Evolutionary conservation across 2,113 vertebrate genomes (phyloP), one percentile per base, ranked within the genome.

Genomic region (Taxidea taxus): DNA sequence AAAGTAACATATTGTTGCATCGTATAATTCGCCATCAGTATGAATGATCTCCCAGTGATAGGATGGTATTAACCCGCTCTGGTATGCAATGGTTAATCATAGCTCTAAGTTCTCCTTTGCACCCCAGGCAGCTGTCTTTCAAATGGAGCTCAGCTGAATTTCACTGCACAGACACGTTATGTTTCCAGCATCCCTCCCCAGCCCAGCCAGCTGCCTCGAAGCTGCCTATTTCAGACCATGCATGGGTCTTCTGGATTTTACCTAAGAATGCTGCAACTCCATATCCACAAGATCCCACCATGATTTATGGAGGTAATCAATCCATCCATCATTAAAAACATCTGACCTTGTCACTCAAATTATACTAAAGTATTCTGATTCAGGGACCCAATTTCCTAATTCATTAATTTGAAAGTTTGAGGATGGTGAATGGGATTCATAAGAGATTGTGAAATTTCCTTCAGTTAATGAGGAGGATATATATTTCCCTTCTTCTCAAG

Each of bases 1-100:
- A 98, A 98, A 96, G 75, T 91, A 92, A 70, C 39, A 15, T 93
- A 92, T 87, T 94, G 89, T 29, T 93, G 62, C 18, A 3, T 94
- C 91, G 60, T 74, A 37, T 70, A 95, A 97, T 82, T 89, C 64
- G n/a, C 68, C n/a, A 56, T 80, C 58, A 78, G 54, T 20, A 84
- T 66, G 95, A 94, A 97, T 90, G 78, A 74, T 97, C 89, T 62
- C 93, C 92, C 74, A 31, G 92, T 92, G 93, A 81, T 62, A 23
- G 42, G n/a, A 89, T 27, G 1, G 87, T 90, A 95, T 89, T 96
- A 92, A 97, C 90, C 78, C 87, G 74, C 90, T 91, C 51, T 94
- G 82, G 64, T 95, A n/a, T 82, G 89, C 74, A 91, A 2, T 1
- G 74, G 97, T 70, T 95, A 93, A 90, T 87, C 7, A 0, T 2